Conservation (phyloP, 2,113 vertebrate genomes). For the Trichomycterus rosablanca region DNA sequence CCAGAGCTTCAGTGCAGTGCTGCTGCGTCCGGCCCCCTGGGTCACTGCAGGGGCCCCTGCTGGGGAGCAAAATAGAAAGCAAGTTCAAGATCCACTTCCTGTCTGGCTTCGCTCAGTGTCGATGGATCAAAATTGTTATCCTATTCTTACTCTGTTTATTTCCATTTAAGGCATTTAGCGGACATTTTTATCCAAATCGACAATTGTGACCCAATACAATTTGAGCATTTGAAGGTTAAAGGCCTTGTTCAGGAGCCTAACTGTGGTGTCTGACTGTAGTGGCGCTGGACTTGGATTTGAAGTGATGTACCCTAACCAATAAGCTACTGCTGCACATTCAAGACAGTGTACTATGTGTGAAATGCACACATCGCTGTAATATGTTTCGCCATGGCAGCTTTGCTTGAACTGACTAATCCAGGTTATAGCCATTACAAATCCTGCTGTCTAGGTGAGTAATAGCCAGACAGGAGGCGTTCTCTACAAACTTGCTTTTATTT, state of each 20-base stretch:
- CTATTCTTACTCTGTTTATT: too few species aligned
- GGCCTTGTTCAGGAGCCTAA: too few species aligned
- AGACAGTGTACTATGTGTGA: too few species aligned
- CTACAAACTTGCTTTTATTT: constrained; percentile 71
- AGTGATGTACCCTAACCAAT: too few species aligned
- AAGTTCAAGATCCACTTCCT: constrained; percentile 52
- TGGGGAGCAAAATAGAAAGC: constrained; percentile 56
- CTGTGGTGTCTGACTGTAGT: too few species aligned
- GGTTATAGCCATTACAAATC: constrained; percentile 71
- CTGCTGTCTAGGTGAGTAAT: constrained; percentile 67
- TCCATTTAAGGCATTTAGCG: too few species aligned
- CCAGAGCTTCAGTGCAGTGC: constrained; percentile 58
- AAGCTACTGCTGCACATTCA: too few species aligned
- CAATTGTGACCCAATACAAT: too few species aligned
- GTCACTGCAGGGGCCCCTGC: constrained; percentile 49
- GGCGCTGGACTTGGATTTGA: too few species aligned
- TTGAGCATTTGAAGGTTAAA: too few species aligned
- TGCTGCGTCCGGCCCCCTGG: constrained; percentile 44
- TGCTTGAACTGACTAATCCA: constrained; percentile 66
- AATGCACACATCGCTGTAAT: too few species aligned
- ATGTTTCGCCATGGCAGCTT: constrained; percentile 57
- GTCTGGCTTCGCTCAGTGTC: constrained; percentile 28
- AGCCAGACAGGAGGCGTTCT: constrained; percentile 68
- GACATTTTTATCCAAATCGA: too few species aligned
- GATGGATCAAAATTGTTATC: constrained; percentile 8